Percentiles rank a stretch among this genome's conserved stretches.
phyloP scores from a whole-genome alignment of 23 tunicate species.

The Phallusia fumigata region DNA sequence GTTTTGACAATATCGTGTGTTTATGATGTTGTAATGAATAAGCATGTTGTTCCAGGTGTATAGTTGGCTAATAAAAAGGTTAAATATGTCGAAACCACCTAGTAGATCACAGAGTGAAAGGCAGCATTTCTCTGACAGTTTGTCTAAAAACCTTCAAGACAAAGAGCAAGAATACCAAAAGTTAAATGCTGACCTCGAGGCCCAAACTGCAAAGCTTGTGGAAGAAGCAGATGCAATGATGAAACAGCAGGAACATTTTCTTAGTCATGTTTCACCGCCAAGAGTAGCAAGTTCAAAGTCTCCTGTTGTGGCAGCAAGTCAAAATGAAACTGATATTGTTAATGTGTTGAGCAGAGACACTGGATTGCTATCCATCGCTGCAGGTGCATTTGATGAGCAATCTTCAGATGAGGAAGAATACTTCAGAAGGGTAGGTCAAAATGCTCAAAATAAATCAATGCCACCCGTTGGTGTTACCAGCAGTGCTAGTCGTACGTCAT shows the following conservation, averaged over 20 bases:
- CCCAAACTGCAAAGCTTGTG: conserved; percentile 77
- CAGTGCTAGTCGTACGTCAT: not conserved
- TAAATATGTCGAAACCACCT: not conserved
- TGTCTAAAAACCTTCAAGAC: conserved; percentile 18
- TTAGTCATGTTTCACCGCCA: conserved; percentile 24
- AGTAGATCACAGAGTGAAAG: not conserved
- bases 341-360: conserved; percentile 33
- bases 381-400: conserved; percentile 36
- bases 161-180: conserved; percentile 53
- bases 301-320: not conserved
- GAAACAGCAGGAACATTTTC: conserved; percentile 56
- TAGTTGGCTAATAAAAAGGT: too few species aligned
- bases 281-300: not conserved
- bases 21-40: too few species aligned
- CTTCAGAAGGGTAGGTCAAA: not conserved
- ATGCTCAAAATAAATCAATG: not conserved
- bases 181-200: conserved; percentile 78
- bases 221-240: conserved; percentile 71
- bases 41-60: too few species aligned
- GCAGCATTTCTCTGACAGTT: not conserved
- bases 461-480: not conserved
- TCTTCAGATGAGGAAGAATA: conserved; percentile 31
- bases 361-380: conserved; percentile 39
- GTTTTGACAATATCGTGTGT: too few species aligned
- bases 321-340: conserved; percentile 4